Conservation (phyloP, 2,888 invertebrate species). For the Meandrusa payeni region DNA sequence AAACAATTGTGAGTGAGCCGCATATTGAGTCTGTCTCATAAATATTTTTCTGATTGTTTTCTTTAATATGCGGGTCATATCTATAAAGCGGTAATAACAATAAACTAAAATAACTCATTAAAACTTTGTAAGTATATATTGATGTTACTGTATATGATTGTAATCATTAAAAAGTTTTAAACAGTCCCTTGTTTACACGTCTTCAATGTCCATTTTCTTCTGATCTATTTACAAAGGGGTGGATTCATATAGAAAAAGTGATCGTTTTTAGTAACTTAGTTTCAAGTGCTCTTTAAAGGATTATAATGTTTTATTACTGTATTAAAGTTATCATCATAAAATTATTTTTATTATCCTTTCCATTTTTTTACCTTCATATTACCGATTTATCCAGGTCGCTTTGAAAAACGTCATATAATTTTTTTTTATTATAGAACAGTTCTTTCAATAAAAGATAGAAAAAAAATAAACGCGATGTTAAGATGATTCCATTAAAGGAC, state of each 20-base stretch:
- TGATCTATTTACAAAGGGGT: conserved; percentile 73
- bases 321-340: too few species aligned
- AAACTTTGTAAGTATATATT: conserved; percentile 55
- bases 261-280: too few species aligned
- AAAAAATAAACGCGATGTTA: conserved; percentile 75
- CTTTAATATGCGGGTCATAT: conserved; percentile 62
- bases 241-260: conserved; percentile 45
- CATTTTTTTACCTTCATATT: too few species aligned
- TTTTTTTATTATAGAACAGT: too few species aligned
- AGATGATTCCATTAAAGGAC: conserved; percentile 92
- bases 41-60: conserved; percentile 58
- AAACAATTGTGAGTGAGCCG: conserved; percentile 56
- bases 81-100: conserved; percentile 49
- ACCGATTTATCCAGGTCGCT: too few species aligned
- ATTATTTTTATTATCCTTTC: too few species aligned
- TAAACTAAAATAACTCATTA: conserved; percentile 40
- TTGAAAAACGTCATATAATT: too few species aligned
- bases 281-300: too few species aligned
- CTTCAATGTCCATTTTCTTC: conserved; percentile 51
- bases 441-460: too few species aligned
- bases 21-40: conserved; percentile 50
- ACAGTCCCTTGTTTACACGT: conserved; percentile 73
- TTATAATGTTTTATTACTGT: background rate
- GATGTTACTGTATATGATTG: conserved; percentile 16
- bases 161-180: conserved; percentile 37